phyloP scores from a whole-genome alignment of 2,797 vertebrate species.

The Podargus strigoides region DNA sequence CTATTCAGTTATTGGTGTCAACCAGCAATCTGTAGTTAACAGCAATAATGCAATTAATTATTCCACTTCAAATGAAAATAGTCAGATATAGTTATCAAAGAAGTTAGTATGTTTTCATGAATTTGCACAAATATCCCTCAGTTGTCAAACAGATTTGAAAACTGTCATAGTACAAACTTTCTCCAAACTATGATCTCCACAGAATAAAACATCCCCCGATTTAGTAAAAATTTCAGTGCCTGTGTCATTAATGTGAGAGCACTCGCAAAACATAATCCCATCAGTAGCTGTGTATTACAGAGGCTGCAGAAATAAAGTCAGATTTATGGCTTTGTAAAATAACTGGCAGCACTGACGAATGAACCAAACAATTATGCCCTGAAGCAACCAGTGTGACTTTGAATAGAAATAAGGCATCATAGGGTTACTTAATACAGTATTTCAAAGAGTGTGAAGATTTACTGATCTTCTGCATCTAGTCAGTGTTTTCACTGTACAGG shows the following conservation, averaged over 20 bases:
- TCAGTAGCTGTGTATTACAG: neutral
- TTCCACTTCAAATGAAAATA: neutral
- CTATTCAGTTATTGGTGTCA: neutral
- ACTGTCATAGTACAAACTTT: neutral
- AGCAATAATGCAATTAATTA: neutral
- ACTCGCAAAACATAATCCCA: neutral
- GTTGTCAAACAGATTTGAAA: constrained; percentile 10
- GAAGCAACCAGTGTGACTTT: constrained; percentile 40
- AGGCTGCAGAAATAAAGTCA: neutral
- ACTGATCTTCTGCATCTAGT: neutral
- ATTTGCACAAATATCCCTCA: neutral
- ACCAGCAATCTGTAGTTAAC: neutral
- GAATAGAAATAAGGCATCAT: constrained; percentile 35
- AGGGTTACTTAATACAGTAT: constrained; percentile 9
- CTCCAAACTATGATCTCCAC: neutral
- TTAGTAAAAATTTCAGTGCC: neutral
- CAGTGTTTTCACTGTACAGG: neutral
- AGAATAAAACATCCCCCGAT: neutral
- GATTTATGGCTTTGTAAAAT: constrained; percentile 38
- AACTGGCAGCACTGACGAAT: constrained; percentile 13
- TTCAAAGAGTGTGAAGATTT: constrained; percentile 3
- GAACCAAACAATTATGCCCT: constrained; percentile 46
- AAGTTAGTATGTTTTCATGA: neutral
- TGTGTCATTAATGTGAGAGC: neutral
- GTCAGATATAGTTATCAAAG: neutral